Evolutionary conservation across 2,113 vertebrate genomes (phyloP).

Genomic region (Apodemus speciosus): DNA sequence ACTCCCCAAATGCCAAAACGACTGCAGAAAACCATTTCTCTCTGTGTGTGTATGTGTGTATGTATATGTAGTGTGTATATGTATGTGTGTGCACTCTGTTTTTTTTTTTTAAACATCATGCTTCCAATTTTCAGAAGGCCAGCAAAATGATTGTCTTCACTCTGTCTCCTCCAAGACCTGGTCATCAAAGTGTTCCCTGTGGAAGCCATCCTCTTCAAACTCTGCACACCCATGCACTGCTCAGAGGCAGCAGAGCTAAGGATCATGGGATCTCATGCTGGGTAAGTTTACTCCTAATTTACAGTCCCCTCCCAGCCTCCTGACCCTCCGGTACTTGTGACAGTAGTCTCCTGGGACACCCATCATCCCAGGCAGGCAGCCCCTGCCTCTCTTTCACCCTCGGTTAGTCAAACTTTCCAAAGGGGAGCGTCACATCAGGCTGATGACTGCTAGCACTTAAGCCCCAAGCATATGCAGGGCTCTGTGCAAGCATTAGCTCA

Average conservation of each 20-base stretch:
- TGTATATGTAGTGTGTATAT: slow-evolving; percentile 10
- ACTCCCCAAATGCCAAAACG: slow-evolving; percentile 73
- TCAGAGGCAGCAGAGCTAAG: neutral
- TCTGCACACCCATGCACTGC: fast-evolving
- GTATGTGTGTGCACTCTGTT: neutral
- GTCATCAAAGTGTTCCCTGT: fast-evolving
- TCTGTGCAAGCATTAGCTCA: neutral
- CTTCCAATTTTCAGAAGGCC: slow-evolving; percentile 61
- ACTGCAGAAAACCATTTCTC: slow-evolving; percentile 65
- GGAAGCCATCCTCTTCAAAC: neutral
- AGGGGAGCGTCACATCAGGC: neutral
- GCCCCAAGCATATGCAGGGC: neutral
- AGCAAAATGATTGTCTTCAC: neutral
- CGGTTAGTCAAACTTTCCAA: neutral
- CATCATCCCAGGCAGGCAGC: neutral
- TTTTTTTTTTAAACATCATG: slow-evolving; percentile 9
- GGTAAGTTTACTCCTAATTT: neutral
- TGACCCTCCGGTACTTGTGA: neutral
- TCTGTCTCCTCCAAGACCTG: neutral
- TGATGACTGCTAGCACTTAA: neutral
- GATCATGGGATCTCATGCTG: neutral
- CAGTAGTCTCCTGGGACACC: neutral
- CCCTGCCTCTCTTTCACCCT: neutral
- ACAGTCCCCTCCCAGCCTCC: neutral
- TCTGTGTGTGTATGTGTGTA: slow-evolving; percentile 6